Base-by-base conservation (phyloP, 2,888 invertebrate species). In the Drosophila yooni region DNA sequence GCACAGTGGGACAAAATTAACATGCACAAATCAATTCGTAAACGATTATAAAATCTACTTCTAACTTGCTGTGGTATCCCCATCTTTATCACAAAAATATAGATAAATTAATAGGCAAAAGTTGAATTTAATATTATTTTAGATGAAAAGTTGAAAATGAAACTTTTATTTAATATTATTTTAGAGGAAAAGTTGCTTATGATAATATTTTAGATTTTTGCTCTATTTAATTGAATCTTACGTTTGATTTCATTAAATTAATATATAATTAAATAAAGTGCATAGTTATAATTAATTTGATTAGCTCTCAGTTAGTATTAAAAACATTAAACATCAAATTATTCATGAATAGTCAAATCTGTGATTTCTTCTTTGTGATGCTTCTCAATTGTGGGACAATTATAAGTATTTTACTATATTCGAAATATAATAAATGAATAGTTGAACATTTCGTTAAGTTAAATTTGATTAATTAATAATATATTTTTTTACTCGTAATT, bases 1-100 rank as follows among this genome's bases (percentile, higher is more conserved):
- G 73, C 66, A 83, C 88, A 89, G 83, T 85, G 88, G 79, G 46
- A 21, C 76, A 62, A 79, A 46, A 25, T 2, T 8, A 31, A n/a
- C 38, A 1, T 27, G 8, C 3, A 15, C 31, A 8, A 67, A 67
- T 53, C 52, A 58, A 58, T 53, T 56, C n/a, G 0, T 15, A 15
- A 46, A 4, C 15, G 46, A 4, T 46, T 46, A 46, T 25, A 3
- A 25, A 4, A 46, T 25, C 15, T 1, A 46, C 25, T 46, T 15
- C 15, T 8, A 11, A 43, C 21, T 43, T 43, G 21, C 0, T 21
- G 0, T 5, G 21, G 3, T 18, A 38, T 18, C 1, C 18, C 18
- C 18, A 38, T 38, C 7, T 5, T n/a, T 11, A n/a, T 6, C n/a
- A 43, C 11, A 21, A 43, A n/a, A 11, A 11, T 43, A 13, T 2